Evolutionary conservation across 2,113 vertebrate genomes (phyloP), one percentile per base, ranked within the genome.

Genomic region (Hirundichthys speculiger): DNA sequence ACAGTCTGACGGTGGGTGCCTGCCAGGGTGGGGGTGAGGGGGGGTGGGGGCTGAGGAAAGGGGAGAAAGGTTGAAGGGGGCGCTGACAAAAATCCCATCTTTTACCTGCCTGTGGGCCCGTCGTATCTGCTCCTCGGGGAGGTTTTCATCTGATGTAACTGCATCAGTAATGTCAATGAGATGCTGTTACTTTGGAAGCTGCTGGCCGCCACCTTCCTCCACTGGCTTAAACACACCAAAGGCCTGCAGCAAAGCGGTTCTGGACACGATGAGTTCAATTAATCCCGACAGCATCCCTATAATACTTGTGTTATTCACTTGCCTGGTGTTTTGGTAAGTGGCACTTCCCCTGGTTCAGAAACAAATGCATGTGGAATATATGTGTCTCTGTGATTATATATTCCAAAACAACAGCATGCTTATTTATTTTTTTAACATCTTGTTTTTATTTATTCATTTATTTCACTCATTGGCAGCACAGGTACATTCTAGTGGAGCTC

Each of bases 31-130:
- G 15, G 14, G 52, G 15, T 40, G 45, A 8, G 27, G 15, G 13
- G 52, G 15, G 41, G 48, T 40, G 39, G 58, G 43, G 72, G 50
- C 42, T 16, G 58, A 38, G 20, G 16, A 2, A 12, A 27, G 22
- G 24, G 40, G 4, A 21, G 27, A 22, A 51, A 21, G 52, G 41
- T 61, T 43, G 63, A 59, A 59, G 79, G 80, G n/a, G 75, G 73
- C 60, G 74, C 81, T 91, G 89, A 89, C 90, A 90, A 93, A 92
- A 90, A 74, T 80, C 80, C 76, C 73, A 79, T 85, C 74, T 54
- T 77, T 70, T 76, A 70, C 73, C 74, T 67, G 75, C 75, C 79
- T 79, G 61, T 63, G 53, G 58, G 61, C 27, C 82, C 75, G 65
- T 77, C 57, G 81, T 83, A 75, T 91, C 77, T 90, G 88, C 72